Base-by-base conservation (phyloP, 2,113 vertebrate genomes). In the Todiramphus chloris region DNA sequence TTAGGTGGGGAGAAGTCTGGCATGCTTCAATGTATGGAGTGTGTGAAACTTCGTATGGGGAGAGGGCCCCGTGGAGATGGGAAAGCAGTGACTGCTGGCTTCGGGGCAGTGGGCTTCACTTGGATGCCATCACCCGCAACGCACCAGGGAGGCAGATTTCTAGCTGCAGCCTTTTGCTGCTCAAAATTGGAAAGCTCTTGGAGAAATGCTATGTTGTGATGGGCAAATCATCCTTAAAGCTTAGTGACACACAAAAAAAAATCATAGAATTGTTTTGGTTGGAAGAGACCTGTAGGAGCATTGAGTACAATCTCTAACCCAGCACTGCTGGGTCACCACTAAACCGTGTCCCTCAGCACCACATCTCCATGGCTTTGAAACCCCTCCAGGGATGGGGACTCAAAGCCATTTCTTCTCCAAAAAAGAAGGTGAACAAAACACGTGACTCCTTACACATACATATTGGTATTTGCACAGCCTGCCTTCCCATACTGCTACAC, bases 61-160 rank as follows among this genome's bases (percentile, higher is more conserved):
- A 74, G n/a, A 89, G 33, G 62, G 72, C 33, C 13, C 18, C 35
- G 43, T 3, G 39, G 83, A 10, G 3, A 6, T 9, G 0, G 6
- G 80, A 53, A 74, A 58, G 16, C 35, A 25, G 8, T 13, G 59
- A 53, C 31, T 28, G 60, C 83, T 67, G 87, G 51, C 4, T 37
- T 28, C 18, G 58, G 24, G 60, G 33, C 51, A 28, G 24, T 8
- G 64, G 46, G 53, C 43, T 90, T 53, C 60, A 59, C 37, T 46
- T 58, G 87, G 28, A 50, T 21, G 46, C 24, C 75, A 37, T 62
- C 84, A 70, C 43, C 56, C 55, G 63, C 44, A 51, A 33, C 43
- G 33, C 1, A 2, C 28, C 3, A 1, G 41, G 1, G 4, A 75
- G 19, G 51, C 21, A 78, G 30, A 60, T 19, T 15, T 10, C 72